Conservation (phyloP, 2,113 vertebrate species). For the Numenius arquata region DNA sequence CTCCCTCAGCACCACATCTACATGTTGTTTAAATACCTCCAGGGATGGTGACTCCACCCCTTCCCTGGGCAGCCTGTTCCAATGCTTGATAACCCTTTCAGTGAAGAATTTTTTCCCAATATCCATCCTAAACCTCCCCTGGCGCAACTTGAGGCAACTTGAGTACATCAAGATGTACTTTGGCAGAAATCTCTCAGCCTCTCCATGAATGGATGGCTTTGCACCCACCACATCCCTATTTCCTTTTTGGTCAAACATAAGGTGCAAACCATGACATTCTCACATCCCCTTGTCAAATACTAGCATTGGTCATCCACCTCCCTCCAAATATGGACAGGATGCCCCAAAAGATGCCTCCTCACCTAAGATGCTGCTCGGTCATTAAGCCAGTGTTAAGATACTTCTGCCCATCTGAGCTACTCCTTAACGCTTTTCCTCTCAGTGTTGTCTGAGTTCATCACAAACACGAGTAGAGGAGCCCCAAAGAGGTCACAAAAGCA, state of each 20-base stretch:
- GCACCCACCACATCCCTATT: neutral
- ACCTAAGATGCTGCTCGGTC: neutral
- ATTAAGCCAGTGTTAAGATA: neutral
- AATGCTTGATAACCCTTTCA: neutral
- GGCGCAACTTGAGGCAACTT: neutral
- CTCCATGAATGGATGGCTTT: neutral
- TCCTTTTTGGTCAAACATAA: neutral
- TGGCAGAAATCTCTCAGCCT: neutral
- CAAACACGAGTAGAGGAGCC: accelerated
- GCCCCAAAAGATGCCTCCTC: neutral
- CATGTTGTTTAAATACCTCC: neutral
- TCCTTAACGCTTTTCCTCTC: neutral
- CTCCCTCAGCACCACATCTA: neutral
- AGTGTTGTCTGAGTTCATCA: neutral
- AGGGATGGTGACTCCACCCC: neutral
- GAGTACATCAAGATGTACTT: neutral
- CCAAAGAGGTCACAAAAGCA: neutral
- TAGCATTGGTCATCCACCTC: neutral
- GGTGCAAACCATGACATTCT: neutral
- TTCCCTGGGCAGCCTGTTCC: neutral
- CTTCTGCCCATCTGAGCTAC: neutral
- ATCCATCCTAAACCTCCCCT: neutral
- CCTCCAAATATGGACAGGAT: neutral
- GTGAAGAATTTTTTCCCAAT: neutral
- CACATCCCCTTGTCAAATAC: neutral